Conservation (phyloP, 2,888 invertebrate species). For the Stenodema calcarata region DNA sequence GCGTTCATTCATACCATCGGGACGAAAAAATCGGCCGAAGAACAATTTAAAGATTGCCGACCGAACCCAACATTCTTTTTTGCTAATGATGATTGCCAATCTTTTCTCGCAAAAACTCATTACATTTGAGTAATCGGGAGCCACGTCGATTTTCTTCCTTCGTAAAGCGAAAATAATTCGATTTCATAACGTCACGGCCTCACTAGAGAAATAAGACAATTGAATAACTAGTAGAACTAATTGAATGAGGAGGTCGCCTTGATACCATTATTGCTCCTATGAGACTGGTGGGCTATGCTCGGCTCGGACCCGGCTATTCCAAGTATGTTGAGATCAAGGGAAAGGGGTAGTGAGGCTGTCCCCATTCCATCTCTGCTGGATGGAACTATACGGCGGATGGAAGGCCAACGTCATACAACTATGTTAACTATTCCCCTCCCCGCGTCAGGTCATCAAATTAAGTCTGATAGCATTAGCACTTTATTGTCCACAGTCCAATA, state of each 20-base stretch:
- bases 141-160: neutral
- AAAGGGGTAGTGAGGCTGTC: conserved; percentile 1
- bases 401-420: conserved; percentile 46
- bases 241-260: conserved; percentile 29
- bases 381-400: neutral
- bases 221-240: conserved; percentile 26
- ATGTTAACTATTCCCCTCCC: conserved; percentile 15
- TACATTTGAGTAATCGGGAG: neutral
- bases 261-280: conserved; percentile 17
- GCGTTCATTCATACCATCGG: too few species aligned
- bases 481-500: conserved; percentile 36
- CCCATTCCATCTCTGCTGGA: conserved; percentile 36
- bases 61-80: too few species aligned
- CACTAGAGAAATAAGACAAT: conserved; percentile 8
- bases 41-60: too few species aligned
- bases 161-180: neutral
- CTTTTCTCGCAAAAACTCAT: neutral
- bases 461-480: conserved; percentile 36
- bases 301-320: conserved; percentile 9
- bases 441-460: neutral
- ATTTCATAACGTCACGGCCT: neutral
- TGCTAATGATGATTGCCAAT: too few species aligned
- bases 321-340: conserved; percentile 21
- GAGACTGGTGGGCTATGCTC: neutral
- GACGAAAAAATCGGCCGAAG: too few species aligned